Conservation (phyloP, 2,888 invertebrate species). For the Aphodius granarius region DNA sequence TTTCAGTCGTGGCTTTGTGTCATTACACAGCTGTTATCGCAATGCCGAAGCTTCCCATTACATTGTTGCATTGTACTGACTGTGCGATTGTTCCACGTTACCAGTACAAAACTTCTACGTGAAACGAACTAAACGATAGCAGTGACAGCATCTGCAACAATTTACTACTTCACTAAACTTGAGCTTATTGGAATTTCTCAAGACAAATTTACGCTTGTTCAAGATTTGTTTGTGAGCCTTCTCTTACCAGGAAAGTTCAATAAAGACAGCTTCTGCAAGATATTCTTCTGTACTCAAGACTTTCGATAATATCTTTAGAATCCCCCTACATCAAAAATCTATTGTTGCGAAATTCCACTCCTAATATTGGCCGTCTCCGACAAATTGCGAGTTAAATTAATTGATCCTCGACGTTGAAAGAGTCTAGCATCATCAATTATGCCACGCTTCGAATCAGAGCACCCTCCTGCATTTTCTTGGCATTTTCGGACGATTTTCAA, state of each 20-base stretch:
- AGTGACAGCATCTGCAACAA: background rate
- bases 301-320: background rate
- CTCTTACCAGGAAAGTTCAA: background rate
- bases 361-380: background rate
- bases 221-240: no score
- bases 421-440: background rate
- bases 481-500: background rate
- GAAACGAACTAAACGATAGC: background rate
- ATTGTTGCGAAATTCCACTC: background rate
- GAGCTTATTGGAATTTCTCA: no score
- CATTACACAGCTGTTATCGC: background rate
- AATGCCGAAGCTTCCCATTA: background rate
- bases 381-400: background rate
- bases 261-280: background rate
- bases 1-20: background rate
- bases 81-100: background rate
- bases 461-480: background rate
- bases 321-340: background rate
- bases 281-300: background rate
- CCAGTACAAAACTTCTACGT: background rate
- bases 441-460: background rate
- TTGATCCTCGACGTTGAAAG: background rate
- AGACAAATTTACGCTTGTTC: no score
- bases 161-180: background rate
- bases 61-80: background rate